These are phyloP conservation scores for Melinopterus prodromus DNA, from an alignment of 2,888 invertebrate species.

Conservation along the genomic window DNA sequence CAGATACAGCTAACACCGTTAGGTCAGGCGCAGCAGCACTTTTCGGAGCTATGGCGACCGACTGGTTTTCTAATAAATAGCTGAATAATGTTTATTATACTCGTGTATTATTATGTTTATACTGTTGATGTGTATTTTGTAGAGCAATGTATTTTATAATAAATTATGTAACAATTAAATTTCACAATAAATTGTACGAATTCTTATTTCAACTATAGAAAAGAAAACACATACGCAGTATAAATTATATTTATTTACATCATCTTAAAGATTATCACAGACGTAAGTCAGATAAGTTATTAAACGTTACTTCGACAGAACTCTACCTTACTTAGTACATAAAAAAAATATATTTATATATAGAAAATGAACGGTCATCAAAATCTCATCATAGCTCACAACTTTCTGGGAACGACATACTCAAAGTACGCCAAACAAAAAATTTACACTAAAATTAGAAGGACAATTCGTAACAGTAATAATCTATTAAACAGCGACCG, in stretches of 20 bases:
- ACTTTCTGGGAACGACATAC: background rate
- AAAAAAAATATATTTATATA: slow-evolving; percentile 20
- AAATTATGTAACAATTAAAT: background rate
- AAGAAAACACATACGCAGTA: slow-evolving; percentile 18
- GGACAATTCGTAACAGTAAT: background rate
- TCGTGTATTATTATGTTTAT: slow-evolving; percentile 30
- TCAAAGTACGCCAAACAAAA: background rate
- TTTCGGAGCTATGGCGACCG: slow-evolving; percentile 83
- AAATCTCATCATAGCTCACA: background rate
- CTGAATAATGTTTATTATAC: slow-evolving; percentile 26
- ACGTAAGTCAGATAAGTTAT: slow-evolving; percentile 56
- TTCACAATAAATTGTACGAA: background rate
- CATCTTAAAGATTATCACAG: slow-evolving; percentile 55
- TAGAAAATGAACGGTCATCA: background rate
- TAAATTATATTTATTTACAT: slow-evolving; percentile 48
- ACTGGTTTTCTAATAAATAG: slow-evolving; percentile 72
- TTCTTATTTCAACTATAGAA: slow-evolving; percentile 20
- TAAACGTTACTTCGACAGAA: slow-evolving; percentile 44
- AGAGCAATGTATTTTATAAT: slow-evolving; percentile 7
- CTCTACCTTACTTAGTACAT: slow-evolving; percentile 1
- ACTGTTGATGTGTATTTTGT: slow-evolving; percentile 28
- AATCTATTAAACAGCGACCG: background rate
- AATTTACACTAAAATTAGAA: background rate
- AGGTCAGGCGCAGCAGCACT: slow-evolving; percentile 82
- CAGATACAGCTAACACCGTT: slow-evolving; percentile 62